These are phyloP conservation scores for Latrodectus elegans DNA, from an alignment of 2,888 invertebrate genomes.

Conservation along the genomic window DNA sequence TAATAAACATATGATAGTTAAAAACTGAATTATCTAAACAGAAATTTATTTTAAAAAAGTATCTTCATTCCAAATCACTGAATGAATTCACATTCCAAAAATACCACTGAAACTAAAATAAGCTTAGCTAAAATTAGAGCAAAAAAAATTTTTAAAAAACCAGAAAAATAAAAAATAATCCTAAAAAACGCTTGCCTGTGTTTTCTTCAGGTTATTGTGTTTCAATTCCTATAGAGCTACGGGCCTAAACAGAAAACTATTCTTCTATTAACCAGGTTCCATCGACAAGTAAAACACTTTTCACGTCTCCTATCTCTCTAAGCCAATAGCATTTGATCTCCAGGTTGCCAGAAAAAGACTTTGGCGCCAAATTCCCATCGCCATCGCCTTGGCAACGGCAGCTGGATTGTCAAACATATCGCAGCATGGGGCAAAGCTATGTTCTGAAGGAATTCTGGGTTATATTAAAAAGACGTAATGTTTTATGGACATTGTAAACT, in stretches of 20 bases:
- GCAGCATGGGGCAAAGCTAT: neutral
- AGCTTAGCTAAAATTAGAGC: too few relatives aligned
- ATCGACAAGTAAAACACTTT: conserved; percentile 41
- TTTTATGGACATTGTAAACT: too few relatives aligned
- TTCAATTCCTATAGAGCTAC: conserved; percentile 40
- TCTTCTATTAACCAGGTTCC: conserved; percentile 21
- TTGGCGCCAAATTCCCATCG: conserved; percentile 24
- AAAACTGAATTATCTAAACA: too few relatives aligned
- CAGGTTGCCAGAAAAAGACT: conserved; percentile 20
- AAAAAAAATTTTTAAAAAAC: too few relatives aligned
- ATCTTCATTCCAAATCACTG: too few relatives aligned
- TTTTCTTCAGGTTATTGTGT: conserved; percentile 17
- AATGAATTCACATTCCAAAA: too few relatives aligned
- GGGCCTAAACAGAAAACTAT: conserved; percentile 25
- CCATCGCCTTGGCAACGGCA: conserved; percentile 38
- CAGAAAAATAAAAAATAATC: neutral
- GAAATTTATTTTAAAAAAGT: too few relatives aligned
- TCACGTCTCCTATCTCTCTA: conserved; percentile 21
- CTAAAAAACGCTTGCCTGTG: conserved; percentile 40
- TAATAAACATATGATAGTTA: too few relatives aligned
- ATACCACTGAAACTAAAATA: too few relatives aligned
- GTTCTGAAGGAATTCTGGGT: neutral
- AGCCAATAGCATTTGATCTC: conserved; percentile 31
- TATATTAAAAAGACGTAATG: neutral
- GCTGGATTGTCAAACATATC: neutral